A percentile compares a stretch with the other conserved stretches of the same genome.
phyloP scores from a whole-genome alignment of 2,113 vertebrate genomes.

The Meriones unguiculatus region DNA sequence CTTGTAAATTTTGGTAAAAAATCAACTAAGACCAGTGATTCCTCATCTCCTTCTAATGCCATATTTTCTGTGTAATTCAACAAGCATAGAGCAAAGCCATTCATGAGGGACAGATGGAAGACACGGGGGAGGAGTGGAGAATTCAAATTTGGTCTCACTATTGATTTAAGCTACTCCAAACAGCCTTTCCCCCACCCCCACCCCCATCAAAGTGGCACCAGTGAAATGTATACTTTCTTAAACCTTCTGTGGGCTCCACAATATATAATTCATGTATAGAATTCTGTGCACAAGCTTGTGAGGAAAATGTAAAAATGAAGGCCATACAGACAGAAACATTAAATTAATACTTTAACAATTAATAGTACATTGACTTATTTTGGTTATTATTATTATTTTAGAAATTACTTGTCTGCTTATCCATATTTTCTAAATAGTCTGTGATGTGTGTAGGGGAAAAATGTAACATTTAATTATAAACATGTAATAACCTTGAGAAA shows the following conservation, averaged over 20 bases:
- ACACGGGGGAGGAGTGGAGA: background rate
- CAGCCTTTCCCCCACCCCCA: background rate
- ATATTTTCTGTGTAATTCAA: background rate
- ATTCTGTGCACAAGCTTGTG: background rate
- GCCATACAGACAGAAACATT: background rate
- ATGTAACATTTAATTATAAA: constrained; percentile 14
- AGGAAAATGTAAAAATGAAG: background rate
- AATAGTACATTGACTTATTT: background rate
- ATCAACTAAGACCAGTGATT: background rate
- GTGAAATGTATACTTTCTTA: background rate
- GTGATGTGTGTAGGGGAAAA: background rate
- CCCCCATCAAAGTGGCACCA: background rate
- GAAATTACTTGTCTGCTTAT: background rate
- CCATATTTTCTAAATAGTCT: background rate
- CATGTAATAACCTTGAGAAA: background rate
- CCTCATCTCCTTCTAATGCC: background rate
- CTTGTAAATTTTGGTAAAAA: background rate
- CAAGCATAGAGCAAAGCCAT: background rate
- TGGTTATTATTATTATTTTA: constrained; percentile 19
- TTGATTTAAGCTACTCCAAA: background rate
- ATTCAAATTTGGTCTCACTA: background rate
- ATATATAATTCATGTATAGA: background rate
- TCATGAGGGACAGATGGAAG: background rate
- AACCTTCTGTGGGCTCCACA: background rate
- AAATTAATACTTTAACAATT: background rate